A percentile compares a stretch with the other conserved stretches of the same genome.
Conservation (phyloP, 1,140 invertebrate genomes). For the Trichonephila inaurata region DNA sequence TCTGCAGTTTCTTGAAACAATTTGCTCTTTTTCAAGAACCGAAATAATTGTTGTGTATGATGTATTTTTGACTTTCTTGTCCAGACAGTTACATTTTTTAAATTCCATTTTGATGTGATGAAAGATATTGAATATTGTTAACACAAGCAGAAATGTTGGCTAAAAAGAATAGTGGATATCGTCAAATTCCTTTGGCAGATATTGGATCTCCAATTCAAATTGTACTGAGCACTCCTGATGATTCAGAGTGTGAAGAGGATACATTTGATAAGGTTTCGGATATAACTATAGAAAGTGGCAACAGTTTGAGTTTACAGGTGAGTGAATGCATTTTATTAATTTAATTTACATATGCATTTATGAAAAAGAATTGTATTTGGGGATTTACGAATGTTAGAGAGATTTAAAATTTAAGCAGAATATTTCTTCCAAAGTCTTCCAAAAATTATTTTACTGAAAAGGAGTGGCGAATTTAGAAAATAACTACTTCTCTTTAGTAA, state of each 20-base stretch:
- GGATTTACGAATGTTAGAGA: too few relatives aligned
- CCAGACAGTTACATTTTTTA: not conserved
- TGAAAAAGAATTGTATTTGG: too few relatives aligned
- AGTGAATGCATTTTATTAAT: not conserved
- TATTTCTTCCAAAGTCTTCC: too few relatives aligned
- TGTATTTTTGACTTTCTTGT: too few relatives aligned
- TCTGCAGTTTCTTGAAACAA: too few relatives aligned
- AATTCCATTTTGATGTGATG: not conserved
- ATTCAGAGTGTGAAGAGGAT: not conserved
- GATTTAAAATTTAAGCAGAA: too few relatives aligned
- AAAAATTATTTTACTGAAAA: too few relatives aligned
- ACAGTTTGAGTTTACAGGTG: not conserved
- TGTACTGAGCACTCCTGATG: slow-evolving; percentile 1
- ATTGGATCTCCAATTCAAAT: not conserved
- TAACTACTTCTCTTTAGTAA: too few relatives aligned
- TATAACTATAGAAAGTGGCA: not conserved
- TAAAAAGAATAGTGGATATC: slow-evolving; percentile 17
- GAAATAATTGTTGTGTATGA: too few relatives aligned
- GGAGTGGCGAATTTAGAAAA: too few relatives aligned
- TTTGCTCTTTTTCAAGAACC: too few relatives aligned
- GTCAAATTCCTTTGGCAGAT: not conserved
- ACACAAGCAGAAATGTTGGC: slow-evolving; percentile 14
- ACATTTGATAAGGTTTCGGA: not conserved
- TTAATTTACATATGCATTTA: too few relatives aligned
- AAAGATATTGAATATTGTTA: not conserved